Base-by-base conservation (phyloP, 1,140 invertebrate species). In the Anadara kagoshimensis region DNA sequence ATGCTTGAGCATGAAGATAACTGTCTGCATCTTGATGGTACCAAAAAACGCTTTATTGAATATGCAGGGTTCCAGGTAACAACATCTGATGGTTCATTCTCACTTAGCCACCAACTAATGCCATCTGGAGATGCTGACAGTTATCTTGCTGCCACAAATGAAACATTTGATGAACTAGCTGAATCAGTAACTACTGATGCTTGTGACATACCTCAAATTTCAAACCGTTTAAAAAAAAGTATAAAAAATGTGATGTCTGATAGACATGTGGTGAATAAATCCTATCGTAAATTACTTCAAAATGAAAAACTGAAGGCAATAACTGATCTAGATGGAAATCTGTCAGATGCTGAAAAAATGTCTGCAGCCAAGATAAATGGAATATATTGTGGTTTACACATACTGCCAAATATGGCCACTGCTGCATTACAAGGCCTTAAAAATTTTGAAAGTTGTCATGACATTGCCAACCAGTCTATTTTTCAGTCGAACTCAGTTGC, bases 231-330 rank as follows among this genome's bases (percentile, higher is more conserved):
- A 22, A 61, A 10, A 20, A 5, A 44, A 26, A 44, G 7, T 36
- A 20, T 10, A 8, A 26, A 26, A 24, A 57, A 57, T 16, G 45
- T 61, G 1, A 61, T 61, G 58, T 44, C 58, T 20, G 41, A 61
- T 20, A 16, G 58, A 1, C 58, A 61, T 61, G n/a, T 45, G 3
- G 58, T 61, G 3, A 61, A 61, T 26, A 61, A 61, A 61, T 44
- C 22, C 29, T 61, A 61, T 22, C n/a, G 45, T 20, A 61, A 61
- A 20, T 22, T 44, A 14, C 24, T 61, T 1, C 14, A 61, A 18
- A 45, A 44, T 8, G 58, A 61, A 61, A 61, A 61, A 26, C 5
- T 36, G 18, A 20, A 8, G 8, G 41, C 41, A 5, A n/a, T n/a
- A n/a, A n/a, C n/a, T n/a, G n/a, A n/a, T n/a, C 10, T 61, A 16